Evolutionary conservation across 2,797 vertebrate species (phyloP), one percentile per base, ranked within the genome.

Genomic region (Hozukius guyotensis): DNA sequence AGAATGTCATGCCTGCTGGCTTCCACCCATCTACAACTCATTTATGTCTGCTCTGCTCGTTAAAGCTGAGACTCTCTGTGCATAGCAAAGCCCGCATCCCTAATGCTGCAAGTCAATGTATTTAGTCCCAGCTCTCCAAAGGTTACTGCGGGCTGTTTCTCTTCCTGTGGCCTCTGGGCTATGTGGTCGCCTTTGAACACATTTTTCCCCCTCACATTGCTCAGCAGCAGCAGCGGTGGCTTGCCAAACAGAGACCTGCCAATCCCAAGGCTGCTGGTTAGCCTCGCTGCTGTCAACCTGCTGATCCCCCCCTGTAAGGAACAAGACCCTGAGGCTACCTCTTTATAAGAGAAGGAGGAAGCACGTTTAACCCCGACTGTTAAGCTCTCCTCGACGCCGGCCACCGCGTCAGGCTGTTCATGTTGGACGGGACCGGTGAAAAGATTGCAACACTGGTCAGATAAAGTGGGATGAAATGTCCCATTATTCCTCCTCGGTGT

Each of bases 1-100:
- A 88, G 81, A 89, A 82, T 86, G 87, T 92, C 84, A 88, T 89
- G 92, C 81, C 87, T 83, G 86, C 83, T 91, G 90, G 88, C 83
- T 87, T 85, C 80, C 72, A 69, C 77, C 69, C 79, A 81, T 87
- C 89, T 80, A 75, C 87, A 86, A 77, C 88, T 91, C 84, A 87
- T 91, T 93, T 84, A 88, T 56, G 14, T 83, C 78, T 67, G 60
- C 76, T 87, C 59, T 67, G 75, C 85, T 84, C 89, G 85, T 90
- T 90, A 88, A 78, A 83, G 78, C 52, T 5, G 62, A 81, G 64
- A 81, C 83, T 72, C 70, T 71, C 72, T 3, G 61, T 78, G 85
- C 72, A 81, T 84, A 57, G 81, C 67, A 85, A 87, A 76, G 32
- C 73, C 57, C 62, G 72, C 81, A 61, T 78, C 86, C 77, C 77